phyloP scores from a whole-genome alignment of 2,888 invertebrate species.

The Stenodema calcarata region DNA sequence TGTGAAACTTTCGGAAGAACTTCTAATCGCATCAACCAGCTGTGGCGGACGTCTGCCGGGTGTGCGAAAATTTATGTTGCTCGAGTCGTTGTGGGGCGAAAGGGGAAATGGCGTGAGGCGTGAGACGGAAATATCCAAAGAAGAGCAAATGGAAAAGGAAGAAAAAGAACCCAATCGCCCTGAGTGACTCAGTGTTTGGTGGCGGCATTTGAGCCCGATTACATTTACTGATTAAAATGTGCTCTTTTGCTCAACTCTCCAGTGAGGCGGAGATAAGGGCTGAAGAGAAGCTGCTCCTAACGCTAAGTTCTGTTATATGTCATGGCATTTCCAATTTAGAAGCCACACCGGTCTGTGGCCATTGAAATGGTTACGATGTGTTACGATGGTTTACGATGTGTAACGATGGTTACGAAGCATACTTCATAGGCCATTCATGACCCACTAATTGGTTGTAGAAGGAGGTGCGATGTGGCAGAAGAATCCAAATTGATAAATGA shows the following conservation, averaged over 20 bases:
- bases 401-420: too few relatives aligned
- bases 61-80: slow-evolving; percentile 10
- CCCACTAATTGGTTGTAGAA: too few relatives aligned
- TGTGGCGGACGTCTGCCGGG: neutral
- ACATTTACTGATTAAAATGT: slow-evolving; percentile 9
- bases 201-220: neutral
- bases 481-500: too few relatives aligned
- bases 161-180: neutral
- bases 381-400: too few relatives aligned
- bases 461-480: too few relatives aligned
- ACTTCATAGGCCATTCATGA: too few relatives aligned
- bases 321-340: too few relatives aligned
- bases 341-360: too few relatives aligned
- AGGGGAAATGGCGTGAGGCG: neutral
- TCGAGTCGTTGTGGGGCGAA: neutral
- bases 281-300: neutral
- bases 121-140: neutral
- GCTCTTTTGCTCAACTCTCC: neutral
- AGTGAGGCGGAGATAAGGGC: neutral
- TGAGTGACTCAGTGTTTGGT: slow-evolving; percentile 7
- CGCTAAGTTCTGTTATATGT: neutral
- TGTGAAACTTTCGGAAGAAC: neutral
- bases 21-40: neutral
- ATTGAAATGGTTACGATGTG: too few relatives aligned
- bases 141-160: neutral